phyloP scores from a whole-genome alignment of 2,888 invertebrate genomes.

The Endomychus coccineus region DNA sequence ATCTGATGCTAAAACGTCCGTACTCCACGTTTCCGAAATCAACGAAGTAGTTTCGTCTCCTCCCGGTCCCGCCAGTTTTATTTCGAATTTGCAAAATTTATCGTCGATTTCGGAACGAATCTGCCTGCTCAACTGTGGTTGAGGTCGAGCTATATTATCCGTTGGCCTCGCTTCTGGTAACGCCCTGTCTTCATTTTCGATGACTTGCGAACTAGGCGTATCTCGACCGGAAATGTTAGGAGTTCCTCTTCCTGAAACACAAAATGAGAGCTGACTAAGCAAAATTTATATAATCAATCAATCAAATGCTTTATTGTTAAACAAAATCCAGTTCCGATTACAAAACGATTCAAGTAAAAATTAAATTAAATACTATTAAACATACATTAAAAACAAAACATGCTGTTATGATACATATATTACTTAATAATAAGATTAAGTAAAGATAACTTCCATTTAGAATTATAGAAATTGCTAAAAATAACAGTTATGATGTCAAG shows the following conservation, averaged over 20 bases:
- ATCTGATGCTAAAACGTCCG: constrained; percentile 94
- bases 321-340: no score
- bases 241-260: constrained; percentile 64
- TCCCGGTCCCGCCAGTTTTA: constrained; percentile 63
- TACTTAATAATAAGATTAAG: no score
- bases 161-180: constrained; percentile 31
- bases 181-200: constrained; percentile 47
- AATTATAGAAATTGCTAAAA: no score
- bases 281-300: no score
- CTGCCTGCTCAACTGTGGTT: constrained; percentile 56
- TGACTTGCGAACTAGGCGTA: constrained; percentile 90
- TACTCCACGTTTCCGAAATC: constrained; percentile 98
- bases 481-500: no score
- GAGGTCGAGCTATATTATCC: constrained; percentile 44
- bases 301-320: no score
- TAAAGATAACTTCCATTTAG: no score
- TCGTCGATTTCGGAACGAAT: constrained; percentile 94
- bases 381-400: no score
- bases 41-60: constrained; percentile 93
- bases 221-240: constrained; percentile 95
- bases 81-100: constrained; percentile 97
- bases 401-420: no score
- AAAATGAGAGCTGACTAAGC: no score
- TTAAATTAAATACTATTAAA: no score
- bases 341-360: no score